Evolutionary conservation across 1,140 invertebrate species (phyloP), one percentile per base, ranked within the genome.

Genomic region (Drosophila murphyi): DNA sequence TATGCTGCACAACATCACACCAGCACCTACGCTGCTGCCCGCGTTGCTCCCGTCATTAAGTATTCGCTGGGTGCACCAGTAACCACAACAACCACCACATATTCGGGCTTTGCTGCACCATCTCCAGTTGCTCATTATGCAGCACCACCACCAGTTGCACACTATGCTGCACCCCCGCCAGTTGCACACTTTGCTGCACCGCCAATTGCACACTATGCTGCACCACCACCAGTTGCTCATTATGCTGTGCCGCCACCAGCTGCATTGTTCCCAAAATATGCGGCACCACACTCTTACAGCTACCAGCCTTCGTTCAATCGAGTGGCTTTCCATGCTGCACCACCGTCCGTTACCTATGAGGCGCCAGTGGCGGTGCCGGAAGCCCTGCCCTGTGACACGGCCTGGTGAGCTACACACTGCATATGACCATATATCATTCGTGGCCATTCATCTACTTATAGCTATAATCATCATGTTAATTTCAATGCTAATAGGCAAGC

Each of bases 11-110:
- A 54, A 2, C 39, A 57, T 28, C 64, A 67, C 7, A 37, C 41
- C 12, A 54, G 56, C 4, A 37, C 74, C 31, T 87, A 87, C 54
- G 63, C 65, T 7, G 63, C 69, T 8, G 63, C 73, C 4, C 52
- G 72, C 0, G 54, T n/a, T 0, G 64, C 76, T 5, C 85, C 85
- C 1, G 59, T 73, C 3, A 62, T 89, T 5, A 89, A 85, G 50
- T 85, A 85, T 54, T 78, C 80, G 8, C 31, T 89, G 10, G 85
- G 85, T 4, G 12, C 86, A 7, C 85, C 85, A 2, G 78, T 89
- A 3, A 89, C 85, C 32, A 89, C 85, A 3, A 89, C 85, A 3
- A 89, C 86, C 5, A 89, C 85, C 2, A 89, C 85, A 0, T 89
- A 89, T 41, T 8, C 74, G 0, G 80, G 86, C 10, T 83, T 81